A percentile compares a stretch with the other conserved stretches of the same genome.
Evolutionary conservation across 2,797 vertebrate species (phyloP).

Genomic region (Danio tinwini): DNA sequence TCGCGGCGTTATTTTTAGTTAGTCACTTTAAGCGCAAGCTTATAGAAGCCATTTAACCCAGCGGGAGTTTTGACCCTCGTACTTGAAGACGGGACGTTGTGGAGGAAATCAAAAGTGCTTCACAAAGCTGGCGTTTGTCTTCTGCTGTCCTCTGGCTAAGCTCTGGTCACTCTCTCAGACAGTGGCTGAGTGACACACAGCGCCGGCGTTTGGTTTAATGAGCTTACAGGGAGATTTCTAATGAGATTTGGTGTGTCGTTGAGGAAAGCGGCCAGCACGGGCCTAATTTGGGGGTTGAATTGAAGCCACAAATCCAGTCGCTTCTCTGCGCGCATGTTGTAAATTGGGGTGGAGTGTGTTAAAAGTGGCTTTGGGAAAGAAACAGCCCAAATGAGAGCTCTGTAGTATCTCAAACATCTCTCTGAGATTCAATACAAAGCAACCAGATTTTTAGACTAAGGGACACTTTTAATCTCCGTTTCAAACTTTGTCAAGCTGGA

Average conservation of each 20-base stretch:
- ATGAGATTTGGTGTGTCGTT: conserved; percentile 22
- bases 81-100: conserved; percentile 21
- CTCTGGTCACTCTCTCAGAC: conserved; percentile 38
- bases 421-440: background rate
- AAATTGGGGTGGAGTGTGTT: conserved; percentile 5
- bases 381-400: background rate
- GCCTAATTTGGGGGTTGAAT: conserved; percentile 28
- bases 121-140: conserved; percentile 35
- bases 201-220: conserved; percentile 34
- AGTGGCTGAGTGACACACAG: conserved; percentile 17
- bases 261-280: conserved; percentile 7
- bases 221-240: conserved; percentile 43
- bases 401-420: background rate
- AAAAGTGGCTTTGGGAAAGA: background rate
- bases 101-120: conserved; percentile 49
- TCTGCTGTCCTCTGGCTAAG: conserved; percentile 1
- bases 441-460: background rate
- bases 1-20: conserved; percentile 57
- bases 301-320: conserved; percentile 13
- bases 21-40: conserved; percentile 57
- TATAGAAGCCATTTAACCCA: conserved; percentile 55
- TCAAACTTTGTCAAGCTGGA: background rate
- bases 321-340: background rate
- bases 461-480: background rate
- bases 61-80: conserved; percentile 32